These are phyloP conservation scores for Cyclophora punctaria DNA, from an alignment of 2,888 invertebrate species.

Conservation along the genomic window DNA sequence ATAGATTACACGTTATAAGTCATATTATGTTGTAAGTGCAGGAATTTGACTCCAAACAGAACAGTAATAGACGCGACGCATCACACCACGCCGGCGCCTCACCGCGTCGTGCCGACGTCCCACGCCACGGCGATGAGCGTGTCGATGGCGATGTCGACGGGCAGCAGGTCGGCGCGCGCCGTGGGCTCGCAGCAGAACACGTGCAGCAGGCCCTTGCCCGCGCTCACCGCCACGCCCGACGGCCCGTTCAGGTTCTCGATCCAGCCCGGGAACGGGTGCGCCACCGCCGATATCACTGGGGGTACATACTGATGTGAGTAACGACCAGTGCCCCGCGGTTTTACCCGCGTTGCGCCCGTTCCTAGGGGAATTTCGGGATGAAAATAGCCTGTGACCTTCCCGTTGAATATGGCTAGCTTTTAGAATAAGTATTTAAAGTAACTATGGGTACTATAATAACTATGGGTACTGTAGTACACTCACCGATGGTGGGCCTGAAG, in stretches of 20 bases:
- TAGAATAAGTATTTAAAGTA: too few species aligned
- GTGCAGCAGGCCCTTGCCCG: slow-evolving; percentile 83
- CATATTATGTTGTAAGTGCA: too few species aligned
- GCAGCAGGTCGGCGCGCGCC: slow-evolving; percentile 82
- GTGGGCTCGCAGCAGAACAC: slow-evolving; percentile 75
- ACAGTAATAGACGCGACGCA: too few species aligned
- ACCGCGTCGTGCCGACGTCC: slow-evolving; percentile 76
- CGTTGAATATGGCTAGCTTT: neutral
- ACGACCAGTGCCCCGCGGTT: neutral
- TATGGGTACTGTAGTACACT: slow-evolving; percentile 6
- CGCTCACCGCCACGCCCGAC: slow-evolving; percentile 81
- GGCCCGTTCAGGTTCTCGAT: slow-evolving; percentile 96
- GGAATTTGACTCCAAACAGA: too few species aligned
- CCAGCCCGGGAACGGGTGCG: slow-evolving; percentile 85
- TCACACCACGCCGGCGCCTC: too few species aligned
- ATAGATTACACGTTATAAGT: too few species aligned
- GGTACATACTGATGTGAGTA: neutral
- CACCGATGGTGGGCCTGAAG: slow-evolving; percentile 89
- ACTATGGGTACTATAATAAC: too few species aligned
- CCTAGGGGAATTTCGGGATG: too few species aligned
- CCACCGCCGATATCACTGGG: slow-evolving; percentile 77
- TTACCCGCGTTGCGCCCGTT: too few species aligned
- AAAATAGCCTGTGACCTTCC: too few species aligned
- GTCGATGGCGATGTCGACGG: slow-evolving; percentile 88
- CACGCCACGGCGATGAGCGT: slow-evolving; percentile 82